These are phyloP conservation scores for Coregonus suidteri DNA, from an alignment of 2,797 vertebrate genomes.

Conservation along the genomic window DNA sequence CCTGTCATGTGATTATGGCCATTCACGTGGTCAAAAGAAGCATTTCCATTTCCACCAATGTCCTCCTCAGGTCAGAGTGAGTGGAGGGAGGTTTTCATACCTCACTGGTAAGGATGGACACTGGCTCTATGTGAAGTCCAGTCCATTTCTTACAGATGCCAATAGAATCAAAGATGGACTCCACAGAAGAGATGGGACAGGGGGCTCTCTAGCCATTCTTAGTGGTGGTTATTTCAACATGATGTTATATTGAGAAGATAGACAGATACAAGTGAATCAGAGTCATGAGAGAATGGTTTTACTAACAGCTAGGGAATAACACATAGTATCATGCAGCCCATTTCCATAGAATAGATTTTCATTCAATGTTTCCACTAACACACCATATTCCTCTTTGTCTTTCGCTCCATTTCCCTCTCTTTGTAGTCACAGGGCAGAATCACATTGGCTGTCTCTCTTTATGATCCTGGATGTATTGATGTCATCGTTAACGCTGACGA, in stretches of 20 bases:
- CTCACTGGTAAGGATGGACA: neutral
- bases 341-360: neutral
- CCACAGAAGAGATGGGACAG: neutral
- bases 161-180: neutral
- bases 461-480: constrained; percentile 16
- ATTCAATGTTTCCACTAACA: neutral
- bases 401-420: neutral
- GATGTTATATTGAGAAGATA: too few relatives aligned
- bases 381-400: neutral
- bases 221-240: too few relatives aligned
- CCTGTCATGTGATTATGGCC: constrained; percentile 52
- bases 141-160: neutral
- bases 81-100: neutral
- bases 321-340: neutral
- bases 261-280: too few relatives aligned
- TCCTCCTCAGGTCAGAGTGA: too few relatives aligned
- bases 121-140: neutral
- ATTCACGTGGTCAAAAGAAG: constrained; percentile 22
- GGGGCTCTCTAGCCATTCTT: too few relatives aligned
- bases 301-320: too few relatives aligned
- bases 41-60: too few relatives aligned
- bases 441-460: neutral
- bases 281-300: too few relatives aligned
- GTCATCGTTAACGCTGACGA: constrained; percentile 47
- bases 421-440: neutral